A percentile compares a stretch with the other conserved stretches of the same genome.
Evolutionary conservation across 2,113 vertebrate species (phyloP).

Genomic region (Nannobrachium achirus): DNA sequence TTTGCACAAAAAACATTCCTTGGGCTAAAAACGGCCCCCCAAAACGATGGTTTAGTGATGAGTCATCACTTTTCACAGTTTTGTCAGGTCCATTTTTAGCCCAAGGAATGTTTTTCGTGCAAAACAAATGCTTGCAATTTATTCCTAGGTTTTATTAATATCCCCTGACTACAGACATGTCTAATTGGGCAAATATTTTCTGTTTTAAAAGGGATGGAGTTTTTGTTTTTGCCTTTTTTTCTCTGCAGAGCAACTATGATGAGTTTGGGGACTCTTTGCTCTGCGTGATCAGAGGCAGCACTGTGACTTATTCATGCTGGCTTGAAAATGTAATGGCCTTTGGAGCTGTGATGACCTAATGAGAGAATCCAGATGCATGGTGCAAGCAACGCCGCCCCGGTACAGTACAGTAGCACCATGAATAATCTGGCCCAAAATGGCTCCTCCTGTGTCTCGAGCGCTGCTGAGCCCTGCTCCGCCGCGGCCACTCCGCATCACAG

Average conservation of each 20-base stretch:
- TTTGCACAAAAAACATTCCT: no score
- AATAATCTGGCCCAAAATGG: conserved; percentile 74
- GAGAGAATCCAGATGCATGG: conserved; percentile 67
- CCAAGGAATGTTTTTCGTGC: no score
- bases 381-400: conserved; percentile 72
- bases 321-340: conserved; percentile 77
- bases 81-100: no score
- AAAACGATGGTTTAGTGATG: no score
- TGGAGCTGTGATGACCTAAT: conserved; percentile 73
- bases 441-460: conserved; percentile 64
- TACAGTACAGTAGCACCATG: conserved; percentile 64
- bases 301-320: conserved; percentile 77
- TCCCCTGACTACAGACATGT: conserved; percentile 52
- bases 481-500: conserved; percentile 23
- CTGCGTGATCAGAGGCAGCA: conserved; percentile 68
- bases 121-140: no score
- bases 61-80: no score
- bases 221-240: conserved; percentile 12
- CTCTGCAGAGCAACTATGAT: conserved; percentile 53
- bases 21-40: no score
- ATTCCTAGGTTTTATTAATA: no score
- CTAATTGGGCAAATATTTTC: conserved; percentile 68
- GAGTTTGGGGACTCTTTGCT: conserved; percentile 61
- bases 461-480: background rate
- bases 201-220: conserved; percentile 13